These are phyloP conservation scores for Ectemnius lituratus DNA, from an alignment of 2,888 invertebrate species.

Conservation along the genomic window DNA sequence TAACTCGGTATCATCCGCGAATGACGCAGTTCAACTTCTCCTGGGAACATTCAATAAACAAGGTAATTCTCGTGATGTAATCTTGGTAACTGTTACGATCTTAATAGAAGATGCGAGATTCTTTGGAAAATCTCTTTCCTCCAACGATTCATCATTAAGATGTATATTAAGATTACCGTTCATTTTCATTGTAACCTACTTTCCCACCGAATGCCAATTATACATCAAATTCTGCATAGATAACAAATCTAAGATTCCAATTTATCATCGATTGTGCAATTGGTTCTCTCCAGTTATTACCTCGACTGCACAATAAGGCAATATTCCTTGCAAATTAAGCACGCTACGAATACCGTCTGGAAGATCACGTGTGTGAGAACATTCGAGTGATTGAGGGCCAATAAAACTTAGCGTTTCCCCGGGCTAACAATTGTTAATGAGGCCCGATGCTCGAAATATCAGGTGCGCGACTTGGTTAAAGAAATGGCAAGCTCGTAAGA, in stretches of 20 bases:
- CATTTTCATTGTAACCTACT: not conserved
- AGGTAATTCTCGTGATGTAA: not conserved
- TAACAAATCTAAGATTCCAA: not conserved
- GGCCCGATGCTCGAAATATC: not conserved
- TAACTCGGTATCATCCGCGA: constrained; percentile 31
- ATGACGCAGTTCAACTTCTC: constrained; percentile 17
- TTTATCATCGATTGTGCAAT: too few species aligned
- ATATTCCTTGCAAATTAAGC: constrained; percentile 4
- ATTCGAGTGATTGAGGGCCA: not conserved
- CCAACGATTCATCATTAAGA: not conserved
- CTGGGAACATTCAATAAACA: not conserved
- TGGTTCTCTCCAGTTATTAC: not conserved
- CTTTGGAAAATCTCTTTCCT: not conserved
- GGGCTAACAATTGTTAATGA: constrained; percentile 7
- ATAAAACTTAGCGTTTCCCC: not conserved
- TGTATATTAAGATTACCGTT: not conserved
- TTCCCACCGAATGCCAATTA: constrained; percentile 5
- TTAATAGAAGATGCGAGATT: not conserved
- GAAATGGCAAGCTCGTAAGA: not conserved
- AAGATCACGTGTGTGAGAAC: too few species aligned
- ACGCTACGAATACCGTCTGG: too few species aligned
- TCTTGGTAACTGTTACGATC: too few species aligned
- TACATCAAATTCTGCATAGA: not conserved
- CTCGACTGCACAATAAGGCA: not conserved
- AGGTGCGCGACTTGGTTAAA: not conserved